Evolutionary conservation across 2,888 invertebrate genomes (phyloP).

Genomic region (Mayetiola destructor): DNA sequence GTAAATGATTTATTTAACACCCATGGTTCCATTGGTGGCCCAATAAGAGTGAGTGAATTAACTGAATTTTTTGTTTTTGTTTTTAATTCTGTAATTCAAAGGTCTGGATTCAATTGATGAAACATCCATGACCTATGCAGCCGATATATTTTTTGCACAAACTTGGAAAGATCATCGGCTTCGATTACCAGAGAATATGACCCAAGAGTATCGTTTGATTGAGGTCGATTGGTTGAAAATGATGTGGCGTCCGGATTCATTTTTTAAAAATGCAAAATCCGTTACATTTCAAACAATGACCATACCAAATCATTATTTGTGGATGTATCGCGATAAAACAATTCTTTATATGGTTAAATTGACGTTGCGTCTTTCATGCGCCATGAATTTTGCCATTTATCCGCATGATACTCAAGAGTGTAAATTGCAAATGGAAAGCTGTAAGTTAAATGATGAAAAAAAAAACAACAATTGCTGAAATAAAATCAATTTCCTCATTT

Average conservation of each 20-base stretch:
- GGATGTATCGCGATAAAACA: conserved; percentile 75
- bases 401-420: conserved; percentile 91
- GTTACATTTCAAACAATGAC: conserved; percentile 92
- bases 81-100: not conserved
- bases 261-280: conserved; percentile 86
- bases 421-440: conserved; percentile 85
- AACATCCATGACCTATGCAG: conserved; percentile 88
- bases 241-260: conserved; percentile 89
- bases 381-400: conserved; percentile 89
- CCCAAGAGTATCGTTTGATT: conserved; percentile 71
- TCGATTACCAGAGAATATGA: conserved; percentile 80
- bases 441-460: conserved; percentile 44
- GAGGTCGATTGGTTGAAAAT: conserved; percentile 85
- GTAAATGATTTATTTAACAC: conserved; percentile 27
- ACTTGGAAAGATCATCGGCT: conserved; percentile 84
- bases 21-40: not conserved
- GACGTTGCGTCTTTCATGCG: conserved; percentile 75
- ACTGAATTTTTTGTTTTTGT: not conserved
- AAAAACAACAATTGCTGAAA: not conserved
- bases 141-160: conserved; percentile 85
- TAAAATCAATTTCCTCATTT: not conserved
- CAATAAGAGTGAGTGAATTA: not conserved
- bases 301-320: conserved; percentile 84
- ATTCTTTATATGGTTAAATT: conserved; percentile 82
- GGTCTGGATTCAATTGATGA: conserved; percentile 82